These are phyloP conservation scores for Grapholita molesta DNA, from an alignment of 1,140 invertebrate genomes.

Conservation along the genomic window DNA sequence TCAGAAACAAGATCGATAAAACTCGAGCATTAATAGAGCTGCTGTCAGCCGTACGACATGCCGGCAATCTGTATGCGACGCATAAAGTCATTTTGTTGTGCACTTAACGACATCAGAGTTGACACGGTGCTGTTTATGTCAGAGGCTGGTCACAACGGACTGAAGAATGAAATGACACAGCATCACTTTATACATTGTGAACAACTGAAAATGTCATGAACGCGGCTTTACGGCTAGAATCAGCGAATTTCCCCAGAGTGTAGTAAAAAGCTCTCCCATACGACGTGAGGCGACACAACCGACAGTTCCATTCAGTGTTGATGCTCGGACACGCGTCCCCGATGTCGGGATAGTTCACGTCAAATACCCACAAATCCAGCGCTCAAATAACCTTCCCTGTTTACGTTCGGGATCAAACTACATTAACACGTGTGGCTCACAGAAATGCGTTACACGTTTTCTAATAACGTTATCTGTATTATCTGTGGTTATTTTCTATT, in stretches of 20 bases:
- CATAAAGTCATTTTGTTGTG: conserved; percentile 48
- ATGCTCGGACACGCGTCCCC: conserved; percentile 39
- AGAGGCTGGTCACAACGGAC: neutral
- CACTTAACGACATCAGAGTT: conserved; percentile 49
- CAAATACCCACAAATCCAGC: conserved; percentile 34
- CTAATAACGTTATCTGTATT: conserved; percentile 40
- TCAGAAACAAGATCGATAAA: conserved; percentile 46
- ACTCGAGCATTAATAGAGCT: conserved; percentile 40
- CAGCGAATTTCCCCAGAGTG: conserved; percentile 68
- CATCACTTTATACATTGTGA: conserved; percentile 25
- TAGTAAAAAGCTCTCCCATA: conserved; percentile 49
- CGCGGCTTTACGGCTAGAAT: conserved; percentile 54
- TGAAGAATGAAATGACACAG: conserved; percentile 17
- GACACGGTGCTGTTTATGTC: conserved; percentile 21
- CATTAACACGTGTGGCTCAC: conserved; percentile 12
- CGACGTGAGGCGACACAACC: conserved; percentile 42
- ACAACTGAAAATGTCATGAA: conserved; percentile 38
- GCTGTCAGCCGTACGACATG: conserved; percentile 25
- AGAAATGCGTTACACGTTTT: conserved; percentile 11
- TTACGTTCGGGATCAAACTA: conserved; percentile 28
- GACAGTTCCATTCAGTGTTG: conserved; percentile 54
- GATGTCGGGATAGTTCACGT: conserved; percentile 22
- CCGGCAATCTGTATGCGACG: conserved; percentile 29
- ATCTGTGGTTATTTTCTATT: conserved; percentile 31
- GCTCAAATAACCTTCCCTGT: conserved; percentile 35